These are phyloP conservation scores for Meleagris gallopavo DNA, from an alignment of 2,113 vertebrate genomes.

Conservation along the genomic window DNA sequence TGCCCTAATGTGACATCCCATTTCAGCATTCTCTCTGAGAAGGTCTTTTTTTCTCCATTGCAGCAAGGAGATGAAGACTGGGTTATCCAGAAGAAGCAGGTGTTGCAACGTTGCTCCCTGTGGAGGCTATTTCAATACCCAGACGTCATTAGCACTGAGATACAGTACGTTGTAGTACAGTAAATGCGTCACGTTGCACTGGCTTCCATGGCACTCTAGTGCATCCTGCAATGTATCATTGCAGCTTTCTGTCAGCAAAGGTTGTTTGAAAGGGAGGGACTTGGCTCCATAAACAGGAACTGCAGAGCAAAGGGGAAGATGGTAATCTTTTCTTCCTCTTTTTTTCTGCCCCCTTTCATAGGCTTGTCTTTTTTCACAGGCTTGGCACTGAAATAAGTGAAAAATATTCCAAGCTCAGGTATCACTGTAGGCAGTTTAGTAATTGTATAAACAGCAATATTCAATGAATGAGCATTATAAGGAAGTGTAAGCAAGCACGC, in stretches of 20 bases:
- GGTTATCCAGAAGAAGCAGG: conserved; percentile 68
- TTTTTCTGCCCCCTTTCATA: accelerated
- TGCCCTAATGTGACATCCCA: conserved; percentile 49
- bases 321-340: neutral
- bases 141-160: conserved; percentile 72
- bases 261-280: conserved; percentile 74
- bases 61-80: conserved; percentile 21
- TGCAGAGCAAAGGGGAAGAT: neutral
- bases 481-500: neutral
- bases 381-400: neutral
- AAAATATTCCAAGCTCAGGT: neutral
- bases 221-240: conserved; percentile 70
- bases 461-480: neutral
- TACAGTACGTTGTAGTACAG: conserved; percentile 67
- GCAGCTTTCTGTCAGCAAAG: conserved; percentile 66
- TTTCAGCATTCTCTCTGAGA: conserved; percentile 30
- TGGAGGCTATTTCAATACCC: conserved; percentile 71
- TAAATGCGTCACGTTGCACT: conserved; percentile 62
- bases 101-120: conserved; percentile 66
- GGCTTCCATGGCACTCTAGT: conserved; percentile 44
- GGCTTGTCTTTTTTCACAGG: accelerated
- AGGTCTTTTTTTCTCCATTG: neutral
- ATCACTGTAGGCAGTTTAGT: neutral
- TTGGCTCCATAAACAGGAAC: neutral
- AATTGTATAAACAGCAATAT: neutral